phyloP scores from a whole-genome alignment of 2,888 invertebrate species.

The Plusia festucae region DNA sequence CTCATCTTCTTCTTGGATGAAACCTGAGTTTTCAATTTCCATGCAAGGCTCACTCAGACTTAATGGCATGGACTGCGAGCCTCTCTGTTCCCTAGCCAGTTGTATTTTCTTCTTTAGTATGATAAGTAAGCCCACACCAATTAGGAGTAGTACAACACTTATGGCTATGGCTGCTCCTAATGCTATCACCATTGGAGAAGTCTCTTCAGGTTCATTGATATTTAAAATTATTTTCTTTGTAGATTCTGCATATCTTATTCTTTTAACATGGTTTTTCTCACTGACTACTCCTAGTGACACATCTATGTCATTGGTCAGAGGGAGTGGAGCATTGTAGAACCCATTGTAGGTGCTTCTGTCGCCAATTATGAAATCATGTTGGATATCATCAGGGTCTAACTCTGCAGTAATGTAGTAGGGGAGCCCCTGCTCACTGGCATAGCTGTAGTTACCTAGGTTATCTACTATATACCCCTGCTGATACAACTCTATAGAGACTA shows the following conservation, averaged over 20 bases:
- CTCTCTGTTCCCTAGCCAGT: conserved; percentile 83
- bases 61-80: conserved; percentile 90
- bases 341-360: conserved; percentile 93
- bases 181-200: conserved; percentile 85
- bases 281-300: conserved; percentile 93
- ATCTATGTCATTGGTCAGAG: conserved; percentile 90
- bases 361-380: conserved; percentile 93
- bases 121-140: conserved; percentile 90
- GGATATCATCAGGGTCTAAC: conserved; percentile 91
- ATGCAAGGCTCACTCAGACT: conserved; percentile 94
- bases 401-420: conserved; percentile 96
- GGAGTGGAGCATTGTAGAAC: conserved; percentile 93
- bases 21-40: conserved; percentile 94
- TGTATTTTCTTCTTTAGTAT: conserved; percentile 86
- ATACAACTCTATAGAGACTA: conserved; percentile 91
- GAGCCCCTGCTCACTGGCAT: conserved; percentile 91
- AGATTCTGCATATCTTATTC: conserved; percentile 91
- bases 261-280: conserved; percentile 90
- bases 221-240: conserved; percentile 87
- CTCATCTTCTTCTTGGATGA: conserved; percentile 92
- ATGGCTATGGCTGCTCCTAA: conserved; percentile 91
- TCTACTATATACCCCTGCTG: conserved; percentile 91
- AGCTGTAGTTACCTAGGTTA: conserved; percentile 90
- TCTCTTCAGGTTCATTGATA: conserved; percentile 84
- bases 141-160: conserved; percentile 91